Evolutionary conservation across 2,797 vertebrate genomes (phyloP).

Genomic region (Gorsachius magnificus): DNA sequence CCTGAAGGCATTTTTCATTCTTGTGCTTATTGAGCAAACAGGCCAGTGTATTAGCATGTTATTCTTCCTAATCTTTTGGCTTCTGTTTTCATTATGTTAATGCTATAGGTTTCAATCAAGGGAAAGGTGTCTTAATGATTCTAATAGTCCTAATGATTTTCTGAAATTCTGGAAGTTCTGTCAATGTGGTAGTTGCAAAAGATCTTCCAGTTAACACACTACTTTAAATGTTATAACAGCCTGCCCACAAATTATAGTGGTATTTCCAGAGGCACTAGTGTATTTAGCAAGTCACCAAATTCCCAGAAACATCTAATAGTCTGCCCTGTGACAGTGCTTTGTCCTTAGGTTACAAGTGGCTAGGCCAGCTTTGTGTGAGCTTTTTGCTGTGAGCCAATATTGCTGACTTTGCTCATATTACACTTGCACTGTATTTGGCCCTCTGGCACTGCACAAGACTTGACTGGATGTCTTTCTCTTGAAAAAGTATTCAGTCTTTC

Average conservation of each 20-base stretch:
- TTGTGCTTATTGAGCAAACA: constrained; percentile 12
- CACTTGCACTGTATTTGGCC: background rate
- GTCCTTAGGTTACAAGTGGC: background rate
- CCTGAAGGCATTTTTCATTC: background rate
- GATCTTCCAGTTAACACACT: background rate
- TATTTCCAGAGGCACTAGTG: background rate
- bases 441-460: background rate
- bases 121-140: background rate
- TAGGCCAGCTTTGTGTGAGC: background rate
- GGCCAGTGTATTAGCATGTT: background rate
- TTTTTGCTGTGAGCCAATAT: background rate
- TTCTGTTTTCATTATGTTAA: background rate
- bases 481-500: background rate
- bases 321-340: background rate
- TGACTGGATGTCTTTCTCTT: background rate
- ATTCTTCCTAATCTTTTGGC: background rate
- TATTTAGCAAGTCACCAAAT: background rate
- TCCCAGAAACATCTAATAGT: background rate
- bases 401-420: background rate
- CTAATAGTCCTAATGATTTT: background rate
- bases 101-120: background rate
- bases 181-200: background rate
- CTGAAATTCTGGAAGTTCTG: background rate
- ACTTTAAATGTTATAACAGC: background rate
- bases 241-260: background rate